These are phyloP conservation scores for Zaprionus camerounensis DNA, from an alignment of 1,140 invertebrate genomes.

Conservation along the genomic window DNA sequence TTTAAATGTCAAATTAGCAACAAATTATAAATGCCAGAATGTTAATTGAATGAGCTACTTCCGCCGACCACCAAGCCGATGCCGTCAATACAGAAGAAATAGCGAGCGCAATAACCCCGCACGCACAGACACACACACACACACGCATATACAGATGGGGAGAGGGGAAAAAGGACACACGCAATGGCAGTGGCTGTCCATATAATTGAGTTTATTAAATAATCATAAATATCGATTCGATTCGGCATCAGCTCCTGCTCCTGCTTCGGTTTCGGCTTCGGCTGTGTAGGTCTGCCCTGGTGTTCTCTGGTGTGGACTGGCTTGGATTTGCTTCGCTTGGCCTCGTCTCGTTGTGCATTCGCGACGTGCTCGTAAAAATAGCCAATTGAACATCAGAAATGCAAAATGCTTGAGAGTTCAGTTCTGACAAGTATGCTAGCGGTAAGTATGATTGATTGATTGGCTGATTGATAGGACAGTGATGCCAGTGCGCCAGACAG, in stretches of 20 bases:
- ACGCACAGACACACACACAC: neutral
- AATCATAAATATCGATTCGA: conserved; percentile 81
- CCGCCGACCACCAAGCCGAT: conserved; percentile 23
- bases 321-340: neutral
- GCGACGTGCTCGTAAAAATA: conserved; percentile 41
- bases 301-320: neutral
- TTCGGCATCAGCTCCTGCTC: conserved; percentile 17
- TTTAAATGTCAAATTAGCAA: conserved; percentile 75
- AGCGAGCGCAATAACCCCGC: conserved; percentile 61
- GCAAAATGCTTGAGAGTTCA: conserved; percentile 56
- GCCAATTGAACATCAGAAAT: conserved; percentile 59
- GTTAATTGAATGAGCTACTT: conserved; percentile 47
- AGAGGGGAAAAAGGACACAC: conserved; percentile 15
- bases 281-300: neutral
- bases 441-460: conserved; percentile 43
- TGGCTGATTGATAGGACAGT: conserved; percentile 5
- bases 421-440: conserved; percentile 43
- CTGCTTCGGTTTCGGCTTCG: conserved; percentile 10
- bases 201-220: conserved; percentile 81
- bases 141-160: neutral
- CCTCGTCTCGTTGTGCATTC: neutral
- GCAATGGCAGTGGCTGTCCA: conserved; percentile 25
- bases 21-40: conserved; percentile 72
- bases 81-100: conserved; percentile 30
- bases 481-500: conserved; percentile 3